Conservation (phyloP, 2,888 invertebrate genomes). For the Lacanobia wlatinum region DNA sequence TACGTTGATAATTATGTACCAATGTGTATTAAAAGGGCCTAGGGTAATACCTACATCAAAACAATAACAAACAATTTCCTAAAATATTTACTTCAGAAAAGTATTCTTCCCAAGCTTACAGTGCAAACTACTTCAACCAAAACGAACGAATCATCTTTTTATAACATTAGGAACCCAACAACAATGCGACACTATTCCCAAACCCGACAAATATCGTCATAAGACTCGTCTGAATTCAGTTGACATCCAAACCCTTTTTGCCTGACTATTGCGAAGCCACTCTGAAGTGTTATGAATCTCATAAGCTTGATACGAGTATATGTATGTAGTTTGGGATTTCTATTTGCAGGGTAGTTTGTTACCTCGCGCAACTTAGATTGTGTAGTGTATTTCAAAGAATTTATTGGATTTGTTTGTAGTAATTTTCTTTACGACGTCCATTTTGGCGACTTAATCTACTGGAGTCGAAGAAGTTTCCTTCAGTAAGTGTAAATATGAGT, state of each 20-base stretch:
- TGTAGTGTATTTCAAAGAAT: not conserved
- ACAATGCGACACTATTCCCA: conserved; percentile 27
- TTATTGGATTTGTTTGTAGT: too few species aligned
- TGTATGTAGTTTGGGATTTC: not conserved
- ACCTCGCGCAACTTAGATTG: not conserved
- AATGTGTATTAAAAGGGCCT: too few species aligned
- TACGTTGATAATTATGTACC: too few species aligned
- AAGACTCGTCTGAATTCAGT: conserved; percentile 61
- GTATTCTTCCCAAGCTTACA: not conserved
- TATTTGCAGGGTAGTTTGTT: conserved; percentile 1
- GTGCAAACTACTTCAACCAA: not conserved
- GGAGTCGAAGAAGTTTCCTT: too few species aligned
- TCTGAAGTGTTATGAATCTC: conserved; percentile 18
- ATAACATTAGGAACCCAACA: not conserved
- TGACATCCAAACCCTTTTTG: conserved; percentile 54
- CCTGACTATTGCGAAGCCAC: conserved; percentile 4
- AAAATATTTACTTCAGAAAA: not conserved
- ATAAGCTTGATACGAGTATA: conserved; percentile 1
- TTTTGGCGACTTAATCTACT: too few species aligned
- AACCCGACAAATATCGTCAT: conserved; percentile 50
- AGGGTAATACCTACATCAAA: too few species aligned
- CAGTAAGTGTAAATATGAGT: too few species aligned
- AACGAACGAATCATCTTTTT: not conserved
- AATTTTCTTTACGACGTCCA: too few species aligned
- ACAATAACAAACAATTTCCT: not conserved